Percentiles rank a stretch among this genome's conserved stretches.
Evolutionary conservation across 2,113 vertebrate species (phyloP).

Genomic region (Hippocampus barbouri): DNA sequence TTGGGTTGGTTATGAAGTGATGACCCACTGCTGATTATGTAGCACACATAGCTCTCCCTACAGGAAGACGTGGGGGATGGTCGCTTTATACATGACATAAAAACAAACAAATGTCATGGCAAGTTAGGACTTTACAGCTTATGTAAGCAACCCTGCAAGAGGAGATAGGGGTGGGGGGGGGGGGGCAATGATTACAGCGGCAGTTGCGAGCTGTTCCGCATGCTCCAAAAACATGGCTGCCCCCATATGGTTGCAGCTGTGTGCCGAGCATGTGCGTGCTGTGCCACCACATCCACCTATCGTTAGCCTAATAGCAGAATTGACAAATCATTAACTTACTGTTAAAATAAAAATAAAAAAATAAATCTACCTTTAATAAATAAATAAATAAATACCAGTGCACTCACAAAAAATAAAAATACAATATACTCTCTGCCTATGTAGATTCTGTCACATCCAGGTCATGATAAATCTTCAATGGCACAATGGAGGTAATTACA

Average conservation of each 20-base stretch:
- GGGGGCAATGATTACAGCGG: neutral
- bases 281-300: neutral
- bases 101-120: neutral
- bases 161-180: too few relatives aligned
- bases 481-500: too few relatives aligned
- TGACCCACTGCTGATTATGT: constrained; percentile 34
- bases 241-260: neutral
- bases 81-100: neutral
- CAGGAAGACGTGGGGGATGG: constrained; percentile 37
- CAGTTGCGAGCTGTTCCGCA: neutral
- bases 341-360: neutral
- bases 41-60: constrained; percentile 20
- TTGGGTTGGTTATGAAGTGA: constrained; percentile 26
- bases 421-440: neutral
- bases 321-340: neutral
- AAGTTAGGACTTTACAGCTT: constrained; percentile 23
- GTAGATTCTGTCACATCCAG: neutral
- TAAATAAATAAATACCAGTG: neutral
- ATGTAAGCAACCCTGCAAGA: constrained; percentile 14
- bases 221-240: neutral
- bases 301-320: neutral
- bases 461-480: too few relatives aligned
- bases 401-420: neutral
- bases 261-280: neutral
- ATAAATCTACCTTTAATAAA: neutral